Evolutionary conservation across 2,888 invertebrate genomes (phyloP), one percentile per base, ranked within the genome.

Genomic region (Crioceris asparagi): DNA sequence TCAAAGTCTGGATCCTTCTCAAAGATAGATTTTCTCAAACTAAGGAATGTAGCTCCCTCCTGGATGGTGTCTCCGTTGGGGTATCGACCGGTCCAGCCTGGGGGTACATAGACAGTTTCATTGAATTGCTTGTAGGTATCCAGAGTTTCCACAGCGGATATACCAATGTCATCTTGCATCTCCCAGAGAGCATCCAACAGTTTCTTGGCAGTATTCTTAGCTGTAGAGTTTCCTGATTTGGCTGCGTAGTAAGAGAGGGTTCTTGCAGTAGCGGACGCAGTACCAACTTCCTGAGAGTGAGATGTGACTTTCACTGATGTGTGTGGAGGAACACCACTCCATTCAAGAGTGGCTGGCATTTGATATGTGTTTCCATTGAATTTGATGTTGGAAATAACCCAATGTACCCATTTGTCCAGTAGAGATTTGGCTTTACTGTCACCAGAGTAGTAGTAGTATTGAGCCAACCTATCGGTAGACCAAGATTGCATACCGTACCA

Each of bases 401-500:
- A n/a, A n/a, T n/a, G n/a, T n/a, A n/a, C n/a, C n/a, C n/a, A n/a
- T n/a, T n/a, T n/a, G 23, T 47, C 42, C 36, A 52, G 43, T 15
- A 52, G 32, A 16, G 40, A 16, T 36, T 50, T 41, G 3, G 46
- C 48, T 15, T 23, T 42, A 10, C 30, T 14, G 16, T 52, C 47
- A n/a, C 48, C 49, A 31, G 44, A 47, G 8, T 46, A 47, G 37
- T 51, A 51, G 39, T 52, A 52, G 41, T 49, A 50, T 37, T 52
- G 51, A 8, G 51, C 51, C 19, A 51, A 39, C 33, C 51, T 41
- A 29, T 52, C 51, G 25, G 45, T 39, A 6, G 51, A 52, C 51
- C 51, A 52, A 8, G 50, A 37, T 41, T 50, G 51, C 51, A 52
- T 52, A 38, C 51, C 51, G 36, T 36, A 52, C 50, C 51, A 52